Evolutionary conservation across 1,140 invertebrate genomes (phyloP).

Genomic region (Sinonovacula constricta): DNA sequence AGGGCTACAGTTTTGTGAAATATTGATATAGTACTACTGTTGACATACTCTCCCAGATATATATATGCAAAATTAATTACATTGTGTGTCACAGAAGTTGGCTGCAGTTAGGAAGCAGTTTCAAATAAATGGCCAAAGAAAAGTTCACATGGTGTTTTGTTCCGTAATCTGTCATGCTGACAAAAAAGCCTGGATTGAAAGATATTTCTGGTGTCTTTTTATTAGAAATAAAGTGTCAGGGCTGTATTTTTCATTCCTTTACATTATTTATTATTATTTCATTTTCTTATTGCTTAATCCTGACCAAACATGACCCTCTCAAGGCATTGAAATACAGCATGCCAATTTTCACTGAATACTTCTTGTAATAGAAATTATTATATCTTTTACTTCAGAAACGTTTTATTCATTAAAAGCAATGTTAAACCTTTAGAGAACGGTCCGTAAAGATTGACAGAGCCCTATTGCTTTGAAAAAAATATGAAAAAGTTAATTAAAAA

Average conservation of each 20-base stretch:
- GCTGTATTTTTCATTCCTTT: too few relatives aligned
- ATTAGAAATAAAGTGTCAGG: too few relatives aligned
- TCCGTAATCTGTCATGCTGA: not conserved
- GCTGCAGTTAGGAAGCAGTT: slow-evolving; percentile 39
- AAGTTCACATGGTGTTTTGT: not conserved
- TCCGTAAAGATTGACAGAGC: not conserved
- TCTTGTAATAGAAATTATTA: too few relatives aligned
- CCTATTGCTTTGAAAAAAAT: not conserved
- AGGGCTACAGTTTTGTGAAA: slow-evolving; percentile 48
- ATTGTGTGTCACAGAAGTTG: slow-evolving; percentile 42
- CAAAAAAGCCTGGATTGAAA: too few relatives aligned
- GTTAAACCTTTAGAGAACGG: not conserved
- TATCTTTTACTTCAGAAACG: too few relatives aligned
- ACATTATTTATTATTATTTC: too few relatives aligned
- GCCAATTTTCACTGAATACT: too few relatives aligned
- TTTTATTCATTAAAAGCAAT: too few relatives aligned
- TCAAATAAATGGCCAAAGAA: slow-evolving; percentile 24
- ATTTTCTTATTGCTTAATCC: too few relatives aligned
- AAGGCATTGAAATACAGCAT: too few relatives aligned
- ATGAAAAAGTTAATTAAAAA: not conserved
- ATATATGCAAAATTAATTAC: slow-evolving; percentile 49
- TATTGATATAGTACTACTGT: slow-evolving; percentile 53
- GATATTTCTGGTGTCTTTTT: too few relatives aligned
- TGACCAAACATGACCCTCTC: too few relatives aligned
- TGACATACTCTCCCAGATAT: slow-evolving; percentile 45